These are phyloP conservation scores for Scrobipalpa costella DNA, from an alignment of 2,888 invertebrate species.

Conservation along the genomic window DNA sequence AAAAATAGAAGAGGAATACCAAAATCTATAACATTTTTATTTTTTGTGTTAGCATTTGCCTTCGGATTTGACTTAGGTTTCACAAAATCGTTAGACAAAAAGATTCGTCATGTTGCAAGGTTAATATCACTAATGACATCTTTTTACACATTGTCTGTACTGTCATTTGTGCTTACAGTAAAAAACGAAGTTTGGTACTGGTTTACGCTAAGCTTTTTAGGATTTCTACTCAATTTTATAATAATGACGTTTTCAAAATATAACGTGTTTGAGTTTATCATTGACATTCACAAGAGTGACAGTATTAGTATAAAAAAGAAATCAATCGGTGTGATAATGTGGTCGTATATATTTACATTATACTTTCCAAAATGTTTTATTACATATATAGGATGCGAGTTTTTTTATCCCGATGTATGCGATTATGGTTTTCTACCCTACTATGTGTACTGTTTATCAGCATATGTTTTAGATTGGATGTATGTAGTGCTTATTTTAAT, in stretches of 20 bases:
- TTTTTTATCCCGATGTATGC: background rate
- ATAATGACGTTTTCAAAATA: background rate
- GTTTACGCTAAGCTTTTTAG: background rate
- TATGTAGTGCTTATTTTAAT: slow-evolving; percentile 11
- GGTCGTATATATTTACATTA: background rate
- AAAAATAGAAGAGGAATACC: background rate
- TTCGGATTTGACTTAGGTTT: slow-evolving; percentile 3
- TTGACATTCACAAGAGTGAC: background rate
- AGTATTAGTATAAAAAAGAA: background rate
- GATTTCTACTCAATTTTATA: background rate
- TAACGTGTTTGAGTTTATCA: slow-evolving; percentile 9
- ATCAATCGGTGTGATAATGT: background rate
- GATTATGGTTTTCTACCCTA: background rate
- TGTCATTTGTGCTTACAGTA: background rate
- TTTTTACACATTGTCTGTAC: background rate
- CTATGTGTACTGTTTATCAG: background rate
- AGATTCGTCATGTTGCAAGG: background rate
- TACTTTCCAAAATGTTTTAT: background rate
- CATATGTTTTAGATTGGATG: background rate
- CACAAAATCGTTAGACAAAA: slow-evolving; percentile 1
- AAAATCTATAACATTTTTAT: slow-evolving; percentile 1
- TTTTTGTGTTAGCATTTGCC: background rate
- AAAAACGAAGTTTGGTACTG: background rate
- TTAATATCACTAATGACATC: background rate
- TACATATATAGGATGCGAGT: background rate